These are phyloP conservation scores for Plagodis pulveraria DNA, from an alignment of 2,888 invertebrate genomes.

Conservation along the genomic window DNA sequence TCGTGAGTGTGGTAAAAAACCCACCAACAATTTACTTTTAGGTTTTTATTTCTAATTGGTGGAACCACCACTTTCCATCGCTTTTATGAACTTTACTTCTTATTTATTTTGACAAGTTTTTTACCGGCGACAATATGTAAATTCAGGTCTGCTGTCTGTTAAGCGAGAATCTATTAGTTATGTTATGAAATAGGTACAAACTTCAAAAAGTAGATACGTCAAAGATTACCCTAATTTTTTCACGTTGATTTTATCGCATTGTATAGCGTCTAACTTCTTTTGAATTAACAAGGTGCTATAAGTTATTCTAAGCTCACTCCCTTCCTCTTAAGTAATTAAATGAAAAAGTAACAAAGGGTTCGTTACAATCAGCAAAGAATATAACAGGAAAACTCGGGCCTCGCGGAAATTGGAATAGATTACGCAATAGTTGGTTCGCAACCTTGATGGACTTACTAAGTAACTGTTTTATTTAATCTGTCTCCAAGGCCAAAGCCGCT, in stretches of 20 bases:
- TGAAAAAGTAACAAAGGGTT: conserved; percentile 24
- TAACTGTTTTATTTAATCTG: neutral
- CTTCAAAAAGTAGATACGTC: too few species aligned
- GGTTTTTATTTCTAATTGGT: too few species aligned
- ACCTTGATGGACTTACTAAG: neutral
- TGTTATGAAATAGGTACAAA: too few species aligned
- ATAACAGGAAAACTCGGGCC: too few species aligned
- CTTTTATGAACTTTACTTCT: too few species aligned
- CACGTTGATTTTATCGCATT: conserved; percentile 11
- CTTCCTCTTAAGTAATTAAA: conserved; percentile 23
- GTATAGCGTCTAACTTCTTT: conserved; percentile 12
- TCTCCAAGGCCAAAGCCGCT: conserved; percentile 1
- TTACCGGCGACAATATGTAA: too few species aligned
- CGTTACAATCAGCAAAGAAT: conserved; percentile 21
- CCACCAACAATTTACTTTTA: too few species aligned
- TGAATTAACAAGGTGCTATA: conserved; percentile 17
- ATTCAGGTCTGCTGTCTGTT: too few species aligned
- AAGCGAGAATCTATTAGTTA: too few species aligned
- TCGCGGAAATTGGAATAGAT: neutral
- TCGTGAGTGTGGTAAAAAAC: too few species aligned
- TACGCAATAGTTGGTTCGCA: neutral
- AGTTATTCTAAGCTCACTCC: conserved; percentile 13
- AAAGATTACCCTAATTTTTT: neutral
- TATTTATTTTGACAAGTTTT: too few species aligned
- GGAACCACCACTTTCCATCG: too few species aligned